A percentile compares a stretch with the other conserved stretches of the same genome.
Conservation (phyloP, 2,888 invertebrate species). For the Erebia aethiops region DNA sequence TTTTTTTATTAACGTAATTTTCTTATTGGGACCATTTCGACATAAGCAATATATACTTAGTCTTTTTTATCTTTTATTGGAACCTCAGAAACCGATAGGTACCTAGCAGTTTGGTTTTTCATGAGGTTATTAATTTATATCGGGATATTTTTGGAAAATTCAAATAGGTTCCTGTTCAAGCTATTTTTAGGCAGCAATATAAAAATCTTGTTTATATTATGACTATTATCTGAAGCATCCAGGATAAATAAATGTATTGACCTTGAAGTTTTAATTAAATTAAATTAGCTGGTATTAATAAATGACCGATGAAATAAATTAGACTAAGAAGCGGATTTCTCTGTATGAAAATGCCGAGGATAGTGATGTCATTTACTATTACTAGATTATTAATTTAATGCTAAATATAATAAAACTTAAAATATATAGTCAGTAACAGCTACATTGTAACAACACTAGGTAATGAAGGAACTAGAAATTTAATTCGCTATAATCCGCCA, state of each 20-base stretch:
- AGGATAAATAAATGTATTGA: not conserved
- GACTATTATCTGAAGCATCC: not conserved
- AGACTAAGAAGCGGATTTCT: conserved; percentile 8
- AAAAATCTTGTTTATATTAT: not conserved
- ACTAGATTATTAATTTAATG: conserved; percentile 3
- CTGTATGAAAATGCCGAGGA: conserved; percentile 3
- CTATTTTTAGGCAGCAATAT: not conserved
- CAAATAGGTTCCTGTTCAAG: no score
- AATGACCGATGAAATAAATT: not conserved
- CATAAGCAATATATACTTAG: no score
- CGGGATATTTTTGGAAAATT: no score
- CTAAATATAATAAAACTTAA: not conserved
- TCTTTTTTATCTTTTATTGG: no score
- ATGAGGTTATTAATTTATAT: no score
- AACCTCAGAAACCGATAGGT: no score
- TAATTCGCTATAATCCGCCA: no score
- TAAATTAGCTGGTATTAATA: not conserved
- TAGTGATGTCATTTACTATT: not conserved
- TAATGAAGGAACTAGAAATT: no score
- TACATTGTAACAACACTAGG: not conserved
- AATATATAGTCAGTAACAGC: not conserved
- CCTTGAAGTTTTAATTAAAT: not conserved
- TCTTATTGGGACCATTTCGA: no score
- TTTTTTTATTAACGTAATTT: no score
- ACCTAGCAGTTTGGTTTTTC: no score